These are phyloP conservation scores for Strix uralensis DNA, from an alignment of 2,113 vertebrate genomes.

Conservation along the genomic window DNA sequence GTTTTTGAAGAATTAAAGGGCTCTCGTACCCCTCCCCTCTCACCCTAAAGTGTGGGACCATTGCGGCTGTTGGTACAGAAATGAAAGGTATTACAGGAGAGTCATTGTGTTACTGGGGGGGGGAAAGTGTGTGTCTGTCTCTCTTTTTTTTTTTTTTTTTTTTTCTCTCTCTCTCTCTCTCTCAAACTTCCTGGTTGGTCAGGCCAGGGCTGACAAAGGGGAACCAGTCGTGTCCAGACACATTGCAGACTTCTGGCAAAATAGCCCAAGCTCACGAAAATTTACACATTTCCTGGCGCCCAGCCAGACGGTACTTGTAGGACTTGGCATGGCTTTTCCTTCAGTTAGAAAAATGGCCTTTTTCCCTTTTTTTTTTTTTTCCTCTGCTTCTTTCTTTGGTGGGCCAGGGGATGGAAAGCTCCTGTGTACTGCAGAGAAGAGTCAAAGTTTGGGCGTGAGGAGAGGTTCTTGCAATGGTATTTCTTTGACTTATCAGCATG, in stretches of 20 bases:
- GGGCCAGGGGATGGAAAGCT: slow-evolving; percentile 65
- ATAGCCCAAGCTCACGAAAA: slow-evolving; percentile 79
- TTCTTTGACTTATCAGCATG: slow-evolving; percentile 69
- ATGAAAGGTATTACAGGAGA: slow-evolving; percentile 55
- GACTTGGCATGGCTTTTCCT: slow-evolving; percentile 88
- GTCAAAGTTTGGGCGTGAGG: slow-evolving; percentile 70
- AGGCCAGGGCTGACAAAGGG: slow-evolving; percentile 72
- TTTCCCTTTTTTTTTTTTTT: background rate
- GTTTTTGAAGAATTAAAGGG: slow-evolving; percentile 26
- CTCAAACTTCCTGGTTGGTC: slow-evolving; percentile 75
- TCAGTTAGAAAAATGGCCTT: slow-evolving; percentile 83
- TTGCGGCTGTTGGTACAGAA: background rate
- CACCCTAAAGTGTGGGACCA: background rate
- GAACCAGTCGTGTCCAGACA: slow-evolving; percentile 79
- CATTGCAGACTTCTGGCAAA: slow-evolving; percentile 84
- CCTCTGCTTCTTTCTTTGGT: background rate
- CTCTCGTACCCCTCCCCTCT: background rate
- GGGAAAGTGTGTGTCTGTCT: background rate
- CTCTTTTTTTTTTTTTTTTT: background rate
- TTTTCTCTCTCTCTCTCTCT: background rate
- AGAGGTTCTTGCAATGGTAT: slow-evolving; percentile 75
- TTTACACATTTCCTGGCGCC: slow-evolving; percentile 82
- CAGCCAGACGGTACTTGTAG: slow-evolving; percentile 81
- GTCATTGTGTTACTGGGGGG: background rate
- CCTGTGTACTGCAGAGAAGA: slow-evolving; percentile 76